These are phyloP conservation scores for Entelurus aequoreus DNA, from an alignment of 2,113 vertebrate genomes.

Conservation along the genomic window DNA sequence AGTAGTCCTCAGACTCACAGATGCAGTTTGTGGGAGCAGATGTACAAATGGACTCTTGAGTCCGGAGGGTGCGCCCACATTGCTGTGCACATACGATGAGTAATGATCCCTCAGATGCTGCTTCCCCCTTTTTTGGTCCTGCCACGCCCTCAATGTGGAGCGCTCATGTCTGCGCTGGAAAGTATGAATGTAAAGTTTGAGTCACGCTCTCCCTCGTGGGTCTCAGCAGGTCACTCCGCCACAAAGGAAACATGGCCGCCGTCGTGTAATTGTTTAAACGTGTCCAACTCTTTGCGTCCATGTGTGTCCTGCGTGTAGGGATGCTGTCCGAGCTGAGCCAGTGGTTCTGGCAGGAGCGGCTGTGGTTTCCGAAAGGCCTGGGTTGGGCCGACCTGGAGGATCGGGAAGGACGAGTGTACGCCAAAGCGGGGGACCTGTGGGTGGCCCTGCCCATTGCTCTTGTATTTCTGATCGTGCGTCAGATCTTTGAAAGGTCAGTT, in stretches of 20 bases:
- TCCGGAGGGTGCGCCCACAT: background rate
- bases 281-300: background rate
- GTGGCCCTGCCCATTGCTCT: conserved; percentile 83
- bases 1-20: conserved; percentile 31
- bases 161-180: conserved; percentile 22
- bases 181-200: conserved; percentile 10
- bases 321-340: conserved; percentile 84
- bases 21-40: conserved; percentile 27
- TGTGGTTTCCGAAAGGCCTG: conserved; percentile 88
- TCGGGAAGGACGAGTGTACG: conserved; percentile 80
- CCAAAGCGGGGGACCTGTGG: conserved; percentile 84
- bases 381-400: conserved; percentile 91
- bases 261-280: conserved; percentile 9
- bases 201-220: conserved; percentile 19
- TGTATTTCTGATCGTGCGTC: conserved; percentile 81
- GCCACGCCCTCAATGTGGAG: conserved; percentile 49
- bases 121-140: conserved; percentile 7
- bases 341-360: conserved; percentile 90
- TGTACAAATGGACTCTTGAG: conserved; percentile 24
- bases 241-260: conserved; percentile 3
- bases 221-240: conserved; percentile 19
- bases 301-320: conserved; percentile 55
- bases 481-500: conserved; percentile 88
- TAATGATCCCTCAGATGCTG: conserved; percentile 31
- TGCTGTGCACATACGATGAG: conserved; percentile 39